Conservation (phyloP, 2,113 vertebrate genomes). For the Brachypteracias leptosomus region DNA sequence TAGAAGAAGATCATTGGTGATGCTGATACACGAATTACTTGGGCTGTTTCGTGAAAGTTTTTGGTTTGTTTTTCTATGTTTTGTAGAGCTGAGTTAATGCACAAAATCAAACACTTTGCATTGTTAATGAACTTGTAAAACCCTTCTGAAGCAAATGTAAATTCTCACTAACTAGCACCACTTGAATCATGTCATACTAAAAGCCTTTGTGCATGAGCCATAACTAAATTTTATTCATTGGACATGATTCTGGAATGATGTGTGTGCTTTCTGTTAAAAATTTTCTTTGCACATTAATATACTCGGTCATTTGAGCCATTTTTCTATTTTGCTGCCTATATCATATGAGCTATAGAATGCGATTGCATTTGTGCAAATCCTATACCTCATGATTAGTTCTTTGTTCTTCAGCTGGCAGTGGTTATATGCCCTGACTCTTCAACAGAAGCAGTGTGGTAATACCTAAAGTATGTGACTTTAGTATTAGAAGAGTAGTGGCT, state of each 20-base stretch:
- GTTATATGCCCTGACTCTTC: not conserved
- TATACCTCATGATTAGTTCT: not conserved
- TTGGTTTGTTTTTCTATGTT: not conserved
- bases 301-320: not conserved
- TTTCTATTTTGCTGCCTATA: not conserved
- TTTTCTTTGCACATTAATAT: not conserved
- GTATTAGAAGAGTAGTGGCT: not conserved
- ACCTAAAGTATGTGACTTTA: not conserved
- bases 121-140: not conserved
- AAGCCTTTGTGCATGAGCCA: not conserved
- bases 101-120: not conserved
- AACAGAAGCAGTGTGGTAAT: not conserved
- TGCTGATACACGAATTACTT: not conserved
- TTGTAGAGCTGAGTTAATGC: not conserved
- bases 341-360: not conserved
- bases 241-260: not conserved
- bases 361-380: not conserved
- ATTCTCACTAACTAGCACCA: not conserved
- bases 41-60: not conserved
- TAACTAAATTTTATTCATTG: not conserved
- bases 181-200: not conserved
- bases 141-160: not conserved
- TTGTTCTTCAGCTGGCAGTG: not conserved
- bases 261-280: not conserved
- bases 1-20: slow-evolving; percentile 6